Conservation (phyloP, 2,113 vertebrate species). For the Silurus asotus region DNA sequence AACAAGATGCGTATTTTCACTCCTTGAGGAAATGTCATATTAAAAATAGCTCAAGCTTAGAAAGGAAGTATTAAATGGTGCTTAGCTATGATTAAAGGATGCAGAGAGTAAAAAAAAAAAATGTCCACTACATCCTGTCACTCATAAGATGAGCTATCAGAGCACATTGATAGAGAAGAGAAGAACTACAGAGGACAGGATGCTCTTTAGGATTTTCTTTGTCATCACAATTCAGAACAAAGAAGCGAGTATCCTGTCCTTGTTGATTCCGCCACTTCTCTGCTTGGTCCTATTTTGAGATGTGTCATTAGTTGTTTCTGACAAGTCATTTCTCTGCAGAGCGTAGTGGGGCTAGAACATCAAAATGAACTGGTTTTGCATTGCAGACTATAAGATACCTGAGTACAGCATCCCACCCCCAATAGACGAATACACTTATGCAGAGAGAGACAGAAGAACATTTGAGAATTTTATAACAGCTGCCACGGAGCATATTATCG, state of each 20-base stretch:
- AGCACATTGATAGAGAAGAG: background rate
- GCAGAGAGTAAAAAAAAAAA: background rate
- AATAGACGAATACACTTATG: background rate
- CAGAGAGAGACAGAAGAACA: background rate
- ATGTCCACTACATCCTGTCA: background rate
- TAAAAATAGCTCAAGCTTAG: background rate
- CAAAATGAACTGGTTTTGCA: slow-evolving; percentile 35
- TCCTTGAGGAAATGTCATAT: background rate
- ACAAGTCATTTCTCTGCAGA: slow-evolving; percentile 38
- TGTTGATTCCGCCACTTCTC: slow-evolving; percentile 21
- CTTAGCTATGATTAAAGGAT: background rate
- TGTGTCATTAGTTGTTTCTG: slow-evolving; percentile 50
- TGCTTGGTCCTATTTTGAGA: slow-evolving; percentile 40
- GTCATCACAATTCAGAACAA: slow-evolving; percentile 30
- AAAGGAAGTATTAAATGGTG: background rate
- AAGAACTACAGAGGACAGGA: background rate
- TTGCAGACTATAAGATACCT: slow-evolving; percentile 16
- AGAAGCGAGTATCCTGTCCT: background rate
- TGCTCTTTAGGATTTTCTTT: background rate
- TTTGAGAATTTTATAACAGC: slow-evolving; percentile 21
- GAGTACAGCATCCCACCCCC: background rate
- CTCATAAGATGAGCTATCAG: slow-evolving; percentile 5
- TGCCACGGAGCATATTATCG: slow-evolving; percentile 2
- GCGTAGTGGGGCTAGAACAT: slow-evolving; percentile 3
- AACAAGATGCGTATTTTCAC: background rate